phyloP scores from a whole-genome alignment of 2,888 invertebrate genomes.

The Mythimna vitellina region DNA sequence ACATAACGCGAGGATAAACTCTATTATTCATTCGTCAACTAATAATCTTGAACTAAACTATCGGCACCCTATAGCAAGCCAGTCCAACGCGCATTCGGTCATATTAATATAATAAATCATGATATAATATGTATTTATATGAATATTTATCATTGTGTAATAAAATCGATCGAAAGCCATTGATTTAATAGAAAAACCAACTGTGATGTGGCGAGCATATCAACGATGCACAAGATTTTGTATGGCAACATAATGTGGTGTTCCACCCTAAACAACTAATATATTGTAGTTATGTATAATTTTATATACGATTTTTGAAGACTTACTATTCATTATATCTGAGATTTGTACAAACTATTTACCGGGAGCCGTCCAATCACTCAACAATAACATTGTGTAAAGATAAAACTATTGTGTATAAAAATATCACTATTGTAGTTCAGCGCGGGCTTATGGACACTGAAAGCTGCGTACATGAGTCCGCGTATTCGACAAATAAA shows the following conservation, averaged over 20 bases:
- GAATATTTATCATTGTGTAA: constrained; percentile 51
- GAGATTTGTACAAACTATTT: constrained; percentile 86
- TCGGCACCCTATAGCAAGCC: constrained; percentile 41
- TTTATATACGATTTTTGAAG: constrained; percentile 77
- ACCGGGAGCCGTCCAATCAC: constrained; percentile 90
- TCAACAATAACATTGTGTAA: constrained; percentile 89
- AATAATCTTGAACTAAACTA: constrained; percentile 37
- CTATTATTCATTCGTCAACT: constrained; percentile 29
- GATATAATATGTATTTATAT: constrained; percentile 6
- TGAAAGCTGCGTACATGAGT: constrained; percentile 65
- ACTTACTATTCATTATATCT: constrained; percentile 79
- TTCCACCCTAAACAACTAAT: constrained; percentile 63
- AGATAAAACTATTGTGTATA: constrained; percentile 90
- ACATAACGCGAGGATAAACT: constrained; percentile 39
- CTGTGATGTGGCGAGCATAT: constrained; percentile 44
- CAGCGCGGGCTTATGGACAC: constrained; percentile 70
- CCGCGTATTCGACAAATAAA: constrained; percentile 83
- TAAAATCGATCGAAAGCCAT: constrained; percentile 55
- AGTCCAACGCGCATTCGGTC: constrained; percentile 39
- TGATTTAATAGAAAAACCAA: constrained; percentile 48
- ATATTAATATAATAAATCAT: constrained; percentile 44
- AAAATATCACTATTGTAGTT: constrained; percentile 89
- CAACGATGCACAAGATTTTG: constrained; percentile 46
- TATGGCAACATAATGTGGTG: constrained; percentile 63
- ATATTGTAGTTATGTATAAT: constrained; percentile 62